Conservation (phyloP, 2,797 vertebrate species). For the Pangasius mekongensis region DNA sequence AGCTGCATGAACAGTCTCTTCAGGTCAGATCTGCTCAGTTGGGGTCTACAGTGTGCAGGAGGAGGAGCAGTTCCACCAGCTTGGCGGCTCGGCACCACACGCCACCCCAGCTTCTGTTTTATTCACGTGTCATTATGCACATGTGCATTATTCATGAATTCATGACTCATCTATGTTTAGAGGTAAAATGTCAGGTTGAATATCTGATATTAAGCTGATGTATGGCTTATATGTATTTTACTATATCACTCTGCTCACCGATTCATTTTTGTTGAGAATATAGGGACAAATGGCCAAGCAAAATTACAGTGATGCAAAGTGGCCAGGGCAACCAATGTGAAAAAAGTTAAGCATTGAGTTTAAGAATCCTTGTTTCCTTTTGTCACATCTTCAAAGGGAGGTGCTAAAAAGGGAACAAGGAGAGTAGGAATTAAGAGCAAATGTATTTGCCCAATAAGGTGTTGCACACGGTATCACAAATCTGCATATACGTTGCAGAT, state of each 20-base stretch:
- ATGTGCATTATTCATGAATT: slow-evolving; percentile 69
- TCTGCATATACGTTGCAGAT: neutral
- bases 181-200: slow-evolving; percentile 57
- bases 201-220: slow-evolving; percentile 55
- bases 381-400: neutral
- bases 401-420: neutral
- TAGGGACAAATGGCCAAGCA: neutral
- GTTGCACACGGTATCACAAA: neutral
- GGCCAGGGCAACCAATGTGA: neutral
- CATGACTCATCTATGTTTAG: slow-evolving; percentile 59
- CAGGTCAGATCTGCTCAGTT: slow-evolving; percentile 44
- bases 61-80: slow-evolving; percentile 38
- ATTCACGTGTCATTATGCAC: slow-evolving; percentile 60
- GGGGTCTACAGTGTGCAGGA: slow-evolving; percentile 47
- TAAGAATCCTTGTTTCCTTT: neutral
- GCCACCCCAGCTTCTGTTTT: slow-evolving; percentile 54
- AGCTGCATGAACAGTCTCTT: slow-evolving; percentile 46
- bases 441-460: neutral
- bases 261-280: neutral
- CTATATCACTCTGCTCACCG: neutral
- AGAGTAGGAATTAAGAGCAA: neutral
- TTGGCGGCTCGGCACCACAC: slow-evolving; percentile 49
- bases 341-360: neutral
- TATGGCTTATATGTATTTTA: neutral
- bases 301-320: neutral